These are phyloP conservation scores for Eupithecia pulchellata DNA, from an alignment of 2,888 invertebrate genomes.

Conservation along the genomic window DNA sequence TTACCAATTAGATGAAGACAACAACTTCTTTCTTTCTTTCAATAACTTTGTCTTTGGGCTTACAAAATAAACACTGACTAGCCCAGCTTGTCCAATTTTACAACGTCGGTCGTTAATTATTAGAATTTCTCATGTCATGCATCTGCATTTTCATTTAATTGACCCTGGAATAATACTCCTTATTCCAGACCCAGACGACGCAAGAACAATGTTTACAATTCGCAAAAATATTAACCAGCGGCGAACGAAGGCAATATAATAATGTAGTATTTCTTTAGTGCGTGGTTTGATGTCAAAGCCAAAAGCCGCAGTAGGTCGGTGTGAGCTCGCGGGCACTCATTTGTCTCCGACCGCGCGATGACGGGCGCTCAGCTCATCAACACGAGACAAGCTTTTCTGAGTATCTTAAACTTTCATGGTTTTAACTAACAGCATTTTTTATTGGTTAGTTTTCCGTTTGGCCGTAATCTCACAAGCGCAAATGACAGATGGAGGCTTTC, in stretches of 20 bases:
- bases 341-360: constrained; percentile 58
- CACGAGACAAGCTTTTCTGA: constrained; percentile 42
- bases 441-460: not conserved
- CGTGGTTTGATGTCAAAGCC: constrained; percentile 55
- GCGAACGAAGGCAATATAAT: constrained; percentile 38
- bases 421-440: not conserved
- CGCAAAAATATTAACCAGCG: constrained; percentile 34
- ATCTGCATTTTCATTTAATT: constrained; percentile 21
- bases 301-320: constrained; percentile 44
- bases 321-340: constrained; percentile 45
- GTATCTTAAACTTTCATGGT: constrained; percentile 11
- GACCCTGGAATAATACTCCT: constrained; percentile 14
- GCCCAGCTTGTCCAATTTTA: not conserved
- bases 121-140: constrained; percentile 9
- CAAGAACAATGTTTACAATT: constrained; percentile 15
- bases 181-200: not conserved
- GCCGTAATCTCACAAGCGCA: not conserved
- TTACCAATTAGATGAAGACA: not conserved
- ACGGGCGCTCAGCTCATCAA: constrained; percentile 60
- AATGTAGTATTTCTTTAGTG: constrained; percentile 61
- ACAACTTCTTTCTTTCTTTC: too few relatives aligned
- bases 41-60: too few relatives aligned
- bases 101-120: not conserved
- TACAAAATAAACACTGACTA: too few relatives aligned
- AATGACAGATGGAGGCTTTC: not conserved